Percentiles rank a stretch among this genome's conserved stretches.
phyloP scores from a whole-genome alignment of 2,113 vertebrate genomes.

The Xenus cinereus region DNA sequence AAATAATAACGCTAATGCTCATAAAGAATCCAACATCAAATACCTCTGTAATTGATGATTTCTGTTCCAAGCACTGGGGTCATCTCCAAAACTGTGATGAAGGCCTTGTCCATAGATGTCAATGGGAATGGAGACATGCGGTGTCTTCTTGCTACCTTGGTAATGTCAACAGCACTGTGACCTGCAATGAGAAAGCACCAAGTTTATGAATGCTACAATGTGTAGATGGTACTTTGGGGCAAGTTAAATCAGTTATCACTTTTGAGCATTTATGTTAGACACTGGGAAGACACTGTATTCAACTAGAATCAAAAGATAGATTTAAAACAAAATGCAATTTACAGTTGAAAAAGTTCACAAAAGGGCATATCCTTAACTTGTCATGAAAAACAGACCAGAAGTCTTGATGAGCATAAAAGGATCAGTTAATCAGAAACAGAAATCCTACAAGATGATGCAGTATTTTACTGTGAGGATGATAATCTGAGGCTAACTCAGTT shows the following conservation, averaged over 20 bases:
- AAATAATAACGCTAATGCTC: background rate
- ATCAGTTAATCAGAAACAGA: background rate
- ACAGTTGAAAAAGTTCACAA: background rate
- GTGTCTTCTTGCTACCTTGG: constrained; percentile 97
- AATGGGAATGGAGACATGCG: constrained; percentile 98
- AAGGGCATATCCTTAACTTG: background rate
- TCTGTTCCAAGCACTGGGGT: constrained; percentile 97
- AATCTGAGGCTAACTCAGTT: background rate
- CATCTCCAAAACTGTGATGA: constrained; percentile 99
- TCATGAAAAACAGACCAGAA: background rate
- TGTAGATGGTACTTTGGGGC: background rate
- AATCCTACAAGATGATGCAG: background rate
- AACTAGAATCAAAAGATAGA: background rate
- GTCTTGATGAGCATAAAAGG: background rate
- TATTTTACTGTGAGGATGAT: background rate
- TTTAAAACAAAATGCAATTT: background rate
- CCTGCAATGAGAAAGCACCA: constrained; percentile 72
- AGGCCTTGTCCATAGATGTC: constrained; percentile 99
- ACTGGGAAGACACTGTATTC: background rate
- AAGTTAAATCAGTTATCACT: background rate
- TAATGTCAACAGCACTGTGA: constrained; percentile 99
- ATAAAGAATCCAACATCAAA: background rate
- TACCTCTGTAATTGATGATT: constrained; percentile 99
- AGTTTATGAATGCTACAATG: background rate
- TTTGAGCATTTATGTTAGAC: background rate